phyloP scores from a whole-genome alignment of 2,797 vertebrate genomes.

The Acanthurus lineatus region DNA sequence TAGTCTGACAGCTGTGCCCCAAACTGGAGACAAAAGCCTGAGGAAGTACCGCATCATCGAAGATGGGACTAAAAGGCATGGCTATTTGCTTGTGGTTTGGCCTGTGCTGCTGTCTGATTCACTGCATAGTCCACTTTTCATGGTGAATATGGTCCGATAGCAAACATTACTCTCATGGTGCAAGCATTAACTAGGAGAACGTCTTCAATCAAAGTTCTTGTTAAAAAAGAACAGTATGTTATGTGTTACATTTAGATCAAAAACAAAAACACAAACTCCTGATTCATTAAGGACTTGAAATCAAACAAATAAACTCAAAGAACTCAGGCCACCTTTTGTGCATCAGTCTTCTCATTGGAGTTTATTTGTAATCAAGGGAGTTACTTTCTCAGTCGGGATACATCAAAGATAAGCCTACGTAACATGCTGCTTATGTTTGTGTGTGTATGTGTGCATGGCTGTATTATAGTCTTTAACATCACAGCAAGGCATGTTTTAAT shows the following conservation, averaged over 20 bases:
- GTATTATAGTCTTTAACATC: constrained; percentile 60
- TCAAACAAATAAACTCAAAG: constrained; percentile 49
- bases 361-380: constrained; percentile 80
- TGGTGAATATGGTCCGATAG: constrained; percentile 42
- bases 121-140: constrained; percentile 51
- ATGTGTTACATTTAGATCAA: constrained; percentile 62
- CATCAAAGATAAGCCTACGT: constrained; percentile 79
- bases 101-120: constrained; percentile 63
- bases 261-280: constrained; percentile 51
- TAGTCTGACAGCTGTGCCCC: constrained; percentile 88
- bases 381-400: constrained; percentile 70
- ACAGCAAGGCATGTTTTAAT: constrained; percentile 62
- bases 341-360: constrained; percentile 61
- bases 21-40: constrained; percentile 86
- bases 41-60: constrained; percentile 87
- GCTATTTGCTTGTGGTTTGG: constrained; percentile 76
- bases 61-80: constrained; percentile 82
- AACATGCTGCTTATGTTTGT: constrained; percentile 75
- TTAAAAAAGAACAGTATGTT: constrained; percentile 24
- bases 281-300: constrained; percentile 56
- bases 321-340: constrained; percentile 69
- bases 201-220: constrained; percentile 35
- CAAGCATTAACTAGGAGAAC: constrained; percentile 12
- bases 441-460: constrained; percentile 49
- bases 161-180: constrained; percentile 17